Base-by-base conservation (phyloP, 2,888 invertebrate species). In the Caenorhabditis afra region DNA sequence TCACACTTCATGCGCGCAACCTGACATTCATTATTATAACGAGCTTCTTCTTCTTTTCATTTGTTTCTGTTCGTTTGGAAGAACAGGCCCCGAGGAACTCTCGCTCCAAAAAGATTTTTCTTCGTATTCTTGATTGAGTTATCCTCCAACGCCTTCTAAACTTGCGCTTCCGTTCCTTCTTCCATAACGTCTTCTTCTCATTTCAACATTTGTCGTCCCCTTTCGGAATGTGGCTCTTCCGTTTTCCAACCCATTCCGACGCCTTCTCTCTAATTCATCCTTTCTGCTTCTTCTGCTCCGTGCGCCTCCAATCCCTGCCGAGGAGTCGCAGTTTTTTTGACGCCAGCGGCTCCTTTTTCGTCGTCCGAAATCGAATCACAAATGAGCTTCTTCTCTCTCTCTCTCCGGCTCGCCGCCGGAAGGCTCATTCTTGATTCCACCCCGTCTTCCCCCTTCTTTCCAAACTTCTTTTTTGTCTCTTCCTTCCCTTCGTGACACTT, bases 331-430 rank as follows among this genome's bases (percentile, higher is more conserved):
- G 18, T 59, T 65, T 58, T 55, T 67, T 67, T n/a, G n/a, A n/a
- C n/a, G n/a, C n/a, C n/a, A 7, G 3, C 45, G 39, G 39, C 45
- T 45, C 16, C 68, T 53, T 52, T 12, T 2, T 66, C 50, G 35
- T 58, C 58, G 44, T 61, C 65, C 70, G 65, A 77, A 77, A 66
- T 65, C 67, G 76, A 76, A 68, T 76, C 67, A 76, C 64, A 73
- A 73, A 73, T 73, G 73, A 73, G 73, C 71, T 64, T 53, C 71
- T 61, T 64, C 62, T 64, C 41, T 52, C 29, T 29, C 29, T 29
- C n/a, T n/a, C n/a, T n/a, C n/a, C n/a, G n/a, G n/a, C n/a, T n/a
- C n/a, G n/a, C 45, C 61, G 53, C 52, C 41, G 47, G 68, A 59
- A 61, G 68, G 62, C 71, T 73, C 68, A 66, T 67, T 68, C 49